Percentiles rank a stretch among this genome's conserved stretches.
These are phyloP conservation scores for Toxotes chatareus DNA, from an alignment of 2,113 vertebrate genomes.

Conservation along the genomic window DNA sequence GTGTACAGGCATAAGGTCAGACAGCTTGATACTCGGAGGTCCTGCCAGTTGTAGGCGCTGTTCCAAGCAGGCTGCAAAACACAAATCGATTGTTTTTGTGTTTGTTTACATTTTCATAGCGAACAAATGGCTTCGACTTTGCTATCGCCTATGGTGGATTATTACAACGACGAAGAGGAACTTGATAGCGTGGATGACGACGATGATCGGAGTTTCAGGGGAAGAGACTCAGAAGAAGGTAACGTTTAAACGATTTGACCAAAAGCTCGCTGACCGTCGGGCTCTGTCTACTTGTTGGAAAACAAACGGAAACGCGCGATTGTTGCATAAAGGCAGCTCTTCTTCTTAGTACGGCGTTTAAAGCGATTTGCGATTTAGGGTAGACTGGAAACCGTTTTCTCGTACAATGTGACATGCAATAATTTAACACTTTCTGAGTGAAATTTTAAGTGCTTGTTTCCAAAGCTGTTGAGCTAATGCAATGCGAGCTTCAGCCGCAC, in stretches of 20 bases:
- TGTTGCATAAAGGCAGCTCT: not conserved
- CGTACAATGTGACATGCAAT: too few relatives aligned
- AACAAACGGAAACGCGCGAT: conserved; percentile 45
- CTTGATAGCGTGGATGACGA: conserved; percentile 95
- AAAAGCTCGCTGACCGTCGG: conserved; percentile 15
- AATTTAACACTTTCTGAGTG: not conserved
- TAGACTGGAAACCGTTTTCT: not conserved
- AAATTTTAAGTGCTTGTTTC: not conserved
- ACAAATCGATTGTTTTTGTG: conserved; percentile 77
- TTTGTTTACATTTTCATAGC: conserved; percentile 77
- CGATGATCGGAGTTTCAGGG: conserved; percentile 93
- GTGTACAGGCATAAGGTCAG: conserved; percentile 61
- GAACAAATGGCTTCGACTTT: conserved; percentile 90
- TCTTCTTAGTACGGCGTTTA: not conserved
- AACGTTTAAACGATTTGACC: conserved; percentile 36
- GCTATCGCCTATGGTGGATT: conserved; percentile 90
- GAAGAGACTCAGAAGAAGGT: conserved; percentile 96
- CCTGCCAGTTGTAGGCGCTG: conserved; percentile 78
- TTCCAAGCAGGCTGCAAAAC: conserved; percentile 74
- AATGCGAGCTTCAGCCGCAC: conserved; percentile 2
- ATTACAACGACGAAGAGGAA: conserved; percentile 95
- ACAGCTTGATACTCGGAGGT: conserved; percentile 46
- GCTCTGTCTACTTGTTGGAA: conserved; percentile 67
- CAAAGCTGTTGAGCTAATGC: not conserved
- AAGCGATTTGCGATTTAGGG: fast-evolving